Percentiles rank a stretch among this genome's conserved stretches.
Evolutionary conservation across 2,888 invertebrate genomes (phyloP).

Genomic region (Bombyx huttoni): DNA sequence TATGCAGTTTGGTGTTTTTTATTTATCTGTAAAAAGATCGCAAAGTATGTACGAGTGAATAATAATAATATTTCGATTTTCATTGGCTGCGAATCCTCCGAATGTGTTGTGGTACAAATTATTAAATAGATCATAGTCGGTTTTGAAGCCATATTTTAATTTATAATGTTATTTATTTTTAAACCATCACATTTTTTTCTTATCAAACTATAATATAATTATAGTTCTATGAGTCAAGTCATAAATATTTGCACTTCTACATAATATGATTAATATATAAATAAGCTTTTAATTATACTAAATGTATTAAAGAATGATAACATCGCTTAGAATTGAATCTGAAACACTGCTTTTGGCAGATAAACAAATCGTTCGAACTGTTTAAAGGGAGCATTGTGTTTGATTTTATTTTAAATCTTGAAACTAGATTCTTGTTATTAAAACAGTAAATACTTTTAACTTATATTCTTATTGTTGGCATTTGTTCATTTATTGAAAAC

Average conservation of each 20-base stretch:
- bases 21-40: neutral
- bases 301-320: neutral
- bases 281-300: neutral
- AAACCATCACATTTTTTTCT: neutral
- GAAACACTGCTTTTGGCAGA: no score
- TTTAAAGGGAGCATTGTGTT: no score
- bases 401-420: no score
- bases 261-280: neutral
- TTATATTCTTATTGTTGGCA: no score
- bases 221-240: neutral
- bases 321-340: neutral
- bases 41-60: neutral
- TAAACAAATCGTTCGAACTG: no score
- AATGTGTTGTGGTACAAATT: neutral
- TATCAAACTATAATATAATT: neutral
- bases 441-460: no score
- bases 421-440: no score
- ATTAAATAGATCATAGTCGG: neutral
- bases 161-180: neutral
- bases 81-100: neutral
- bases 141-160: neutral
- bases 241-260: neutral
- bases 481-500: no score
- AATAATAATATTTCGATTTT: neutral
- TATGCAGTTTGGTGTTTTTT: slow-evolving; percentile 37